These are phyloP conservation scores for Coreius guichenoti DNA, from an alignment of 2,797 vertebrate species.

Conservation along the genomic window DNA sequence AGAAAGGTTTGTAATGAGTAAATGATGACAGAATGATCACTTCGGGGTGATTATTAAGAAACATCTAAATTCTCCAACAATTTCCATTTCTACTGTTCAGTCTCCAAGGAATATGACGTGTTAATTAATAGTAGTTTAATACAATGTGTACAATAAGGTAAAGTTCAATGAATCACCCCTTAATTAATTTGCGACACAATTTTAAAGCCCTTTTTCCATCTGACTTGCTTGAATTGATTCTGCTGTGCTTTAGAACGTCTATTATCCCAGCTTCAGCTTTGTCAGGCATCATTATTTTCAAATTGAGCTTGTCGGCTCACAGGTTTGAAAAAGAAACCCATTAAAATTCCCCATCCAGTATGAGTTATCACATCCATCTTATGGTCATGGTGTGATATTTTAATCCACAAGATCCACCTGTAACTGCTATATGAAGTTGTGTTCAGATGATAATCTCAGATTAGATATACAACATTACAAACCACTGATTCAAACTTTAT, in stretches of 20 bases:
- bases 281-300: constrained; percentile 62
- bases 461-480: not conserved
- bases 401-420: constrained; percentile 41
- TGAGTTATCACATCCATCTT: constrained; percentile 59
- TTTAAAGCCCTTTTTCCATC: constrained; percentile 67
- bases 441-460: constrained; percentile 32
- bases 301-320: constrained; percentile 64
- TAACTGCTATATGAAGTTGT: constrained; percentile 47
- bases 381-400: constrained; percentile 40
- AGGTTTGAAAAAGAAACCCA: constrained; percentile 55
- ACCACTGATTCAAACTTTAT: not conserved
- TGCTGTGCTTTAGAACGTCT: constrained; percentile 57
- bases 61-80: constrained; percentile 32
- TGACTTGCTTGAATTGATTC: constrained; percentile 68
- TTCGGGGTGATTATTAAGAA: not conserved
- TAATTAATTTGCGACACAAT: constrained; percentile 75
- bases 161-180: constrained; percentile 72
- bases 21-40: not conserved
- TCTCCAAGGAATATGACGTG: constrained; percentile 62
- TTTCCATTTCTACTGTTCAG: not conserved
- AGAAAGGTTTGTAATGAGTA: not conserved
- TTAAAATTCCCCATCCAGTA: constrained; percentile 61
- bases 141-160: constrained; percentile 73
- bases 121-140: constrained; percentile 75
- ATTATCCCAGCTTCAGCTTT: constrained; percentile 61